A percentile compares a stretch with the other conserved stretches of the same genome.
phyloP scores from a whole-genome alignment of 2,888 invertebrate genomes.

The Caenorhabditis sinica region DNA sequence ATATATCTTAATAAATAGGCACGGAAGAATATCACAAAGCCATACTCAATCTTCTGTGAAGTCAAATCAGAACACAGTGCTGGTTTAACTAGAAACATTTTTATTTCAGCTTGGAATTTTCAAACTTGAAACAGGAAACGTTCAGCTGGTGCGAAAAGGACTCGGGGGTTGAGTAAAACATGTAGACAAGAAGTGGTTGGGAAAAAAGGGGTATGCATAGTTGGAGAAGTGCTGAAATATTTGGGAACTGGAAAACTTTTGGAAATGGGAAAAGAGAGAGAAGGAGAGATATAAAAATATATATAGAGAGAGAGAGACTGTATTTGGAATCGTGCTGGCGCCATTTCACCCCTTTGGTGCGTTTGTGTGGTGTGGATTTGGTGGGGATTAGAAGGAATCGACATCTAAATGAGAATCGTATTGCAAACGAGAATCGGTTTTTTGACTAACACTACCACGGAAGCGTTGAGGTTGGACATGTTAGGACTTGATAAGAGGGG shows the following conservation, averaged over 20 bases:
- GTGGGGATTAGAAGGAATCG: conserved; percentile 59
- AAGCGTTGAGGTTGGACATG: conserved; percentile 22
- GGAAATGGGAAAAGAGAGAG: conserved; percentile 7
- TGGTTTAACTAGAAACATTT: conserved; percentile 54
- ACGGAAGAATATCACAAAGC: not conserved
- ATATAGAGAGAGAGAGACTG: conserved; percentile 45
- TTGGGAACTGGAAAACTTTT: conserved; percentile 15
- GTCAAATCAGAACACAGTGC: not conserved
- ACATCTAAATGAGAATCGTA: conserved; percentile 50
- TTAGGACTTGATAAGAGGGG: conserved; percentile 12
- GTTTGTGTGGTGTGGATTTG: conserved; percentile 36
- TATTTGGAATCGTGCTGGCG: conserved; percentile 58
- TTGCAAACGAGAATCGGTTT: conserved; percentile 18
- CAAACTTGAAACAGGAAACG: conserved; percentile 35
- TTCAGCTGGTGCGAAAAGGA: conserved; percentile 45
- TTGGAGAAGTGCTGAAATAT: conserved; percentile 7
- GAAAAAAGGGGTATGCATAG: not conserved
- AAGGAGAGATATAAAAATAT: not conserved
- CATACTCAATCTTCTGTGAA: not conserved
- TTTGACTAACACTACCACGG: conserved; percentile 30
- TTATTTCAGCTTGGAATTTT: conserved; percentile 48
- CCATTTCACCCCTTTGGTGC: conserved; percentile 60
- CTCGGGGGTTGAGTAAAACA: not conserved
- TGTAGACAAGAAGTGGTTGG: not conserved
- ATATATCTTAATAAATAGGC: conserved; percentile 9